A percentile compares a stretch with the other conserved stretches of the same genome.
Evolutionary conservation across 92 coral and sea anemone genomes (phyloP).

Genomic region (Meandrina meandrites): DNA sequence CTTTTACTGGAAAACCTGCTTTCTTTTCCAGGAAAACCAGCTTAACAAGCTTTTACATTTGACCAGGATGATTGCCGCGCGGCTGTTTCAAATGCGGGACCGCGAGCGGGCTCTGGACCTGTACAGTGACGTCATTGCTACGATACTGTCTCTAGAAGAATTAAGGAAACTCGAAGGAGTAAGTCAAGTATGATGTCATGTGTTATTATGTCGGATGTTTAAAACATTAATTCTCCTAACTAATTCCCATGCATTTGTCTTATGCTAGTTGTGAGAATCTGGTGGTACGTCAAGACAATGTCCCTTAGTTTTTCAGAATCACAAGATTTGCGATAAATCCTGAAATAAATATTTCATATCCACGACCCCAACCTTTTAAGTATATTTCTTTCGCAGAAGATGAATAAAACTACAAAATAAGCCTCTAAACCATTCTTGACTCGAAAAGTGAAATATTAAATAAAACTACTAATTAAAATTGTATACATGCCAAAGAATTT

Average conservation of each 20-base stretch:
- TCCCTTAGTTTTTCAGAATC: too few species aligned
- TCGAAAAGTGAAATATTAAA: too few species aligned
- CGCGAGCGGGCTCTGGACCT: conserved; percentile 58
- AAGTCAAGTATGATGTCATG: neutral
- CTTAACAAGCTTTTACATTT: conserved; percentile 70
- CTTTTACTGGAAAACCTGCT: neutral
- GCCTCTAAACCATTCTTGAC: too few species aligned
- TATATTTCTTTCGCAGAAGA: too few species aligned
- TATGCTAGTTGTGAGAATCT: neutral
- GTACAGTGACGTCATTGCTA: conserved; percentile 75
- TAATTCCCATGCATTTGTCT: neutral
- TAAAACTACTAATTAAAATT: too few species aligned
- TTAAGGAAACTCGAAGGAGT: conserved; percentile 73
- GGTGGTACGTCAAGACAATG: neutral
- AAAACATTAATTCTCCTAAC: neutral
- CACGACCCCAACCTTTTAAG: too few species aligned
- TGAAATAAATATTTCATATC: too few species aligned
- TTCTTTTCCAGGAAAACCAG: conserved; percentile 70
- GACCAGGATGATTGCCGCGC: conserved; percentile 86
- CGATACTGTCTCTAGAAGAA: conserved; percentile 61
- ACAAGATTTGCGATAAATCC: too few species aligned
- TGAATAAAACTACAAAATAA: too few species aligned
- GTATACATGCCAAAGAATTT: too few species aligned
- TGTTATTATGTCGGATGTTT: neutral
- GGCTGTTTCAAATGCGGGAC: conserved; percentile 74